These are phyloP conservation scores for Microcebus jonahi DNA, from an alignment of 2,113 vertebrate species.

Conservation along the genomic window DNA sequence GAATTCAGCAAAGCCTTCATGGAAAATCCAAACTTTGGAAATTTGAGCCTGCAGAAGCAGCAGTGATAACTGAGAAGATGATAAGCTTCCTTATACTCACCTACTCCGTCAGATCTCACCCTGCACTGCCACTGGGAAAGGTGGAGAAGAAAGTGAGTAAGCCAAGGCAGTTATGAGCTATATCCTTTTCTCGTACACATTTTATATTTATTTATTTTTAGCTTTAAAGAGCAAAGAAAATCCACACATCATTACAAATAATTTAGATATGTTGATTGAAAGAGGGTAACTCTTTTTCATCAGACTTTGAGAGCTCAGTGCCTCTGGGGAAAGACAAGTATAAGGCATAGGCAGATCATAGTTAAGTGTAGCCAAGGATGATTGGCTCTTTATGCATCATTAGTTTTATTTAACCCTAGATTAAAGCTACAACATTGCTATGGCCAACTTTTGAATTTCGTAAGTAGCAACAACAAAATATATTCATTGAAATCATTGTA, in stretches of 20 bases:
- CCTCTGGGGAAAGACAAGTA: background rate
- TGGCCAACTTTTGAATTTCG: background rate
- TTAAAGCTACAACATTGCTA: background rate
- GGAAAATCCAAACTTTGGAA: background rate
- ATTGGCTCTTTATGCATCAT: fast-evolving
- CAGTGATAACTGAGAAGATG: background rate
- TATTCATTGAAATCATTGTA: background rate
- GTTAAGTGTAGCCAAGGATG: background rate
- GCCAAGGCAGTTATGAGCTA: background rate
- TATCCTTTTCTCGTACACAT: background rate
- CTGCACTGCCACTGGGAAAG: background rate
- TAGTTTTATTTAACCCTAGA: background rate
- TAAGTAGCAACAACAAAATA: background rate
- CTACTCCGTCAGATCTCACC: background rate
- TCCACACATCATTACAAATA: background rate
- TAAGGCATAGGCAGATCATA: background rate
- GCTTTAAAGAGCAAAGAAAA: conserved; percentile 1
- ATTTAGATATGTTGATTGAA: background rate
- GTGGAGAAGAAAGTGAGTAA: background rate
- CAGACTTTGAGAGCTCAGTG: background rate
- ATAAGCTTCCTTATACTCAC: background rate
- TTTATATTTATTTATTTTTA: conserved; percentile 12
- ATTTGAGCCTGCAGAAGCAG: background rate
- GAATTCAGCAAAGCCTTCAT: background rate
- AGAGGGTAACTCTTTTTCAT: background rate